A percentile compares a stretch with the other conserved stretches of the same genome.
Conservation (phyloP, 2,113 vertebrate species). For the Brienomyrus brachyistius region DNA sequence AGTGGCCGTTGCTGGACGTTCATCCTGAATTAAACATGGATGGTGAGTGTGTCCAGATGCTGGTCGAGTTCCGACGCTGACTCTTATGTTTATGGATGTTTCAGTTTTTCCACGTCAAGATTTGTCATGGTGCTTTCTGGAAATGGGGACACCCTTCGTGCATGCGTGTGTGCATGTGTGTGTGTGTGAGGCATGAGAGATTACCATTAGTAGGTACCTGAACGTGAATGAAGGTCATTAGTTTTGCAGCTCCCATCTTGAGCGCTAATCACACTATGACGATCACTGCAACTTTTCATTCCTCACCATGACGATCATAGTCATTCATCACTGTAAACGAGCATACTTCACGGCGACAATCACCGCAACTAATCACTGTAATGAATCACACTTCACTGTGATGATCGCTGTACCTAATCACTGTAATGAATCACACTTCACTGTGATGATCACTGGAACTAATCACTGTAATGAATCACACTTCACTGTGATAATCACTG, state of each 20-base stretch:
- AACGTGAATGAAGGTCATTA: neutral
- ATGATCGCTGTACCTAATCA: neutral
- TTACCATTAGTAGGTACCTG: neutral
- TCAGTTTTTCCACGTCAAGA: neutral
- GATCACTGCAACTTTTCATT: neutral
- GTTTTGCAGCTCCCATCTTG: neutral
- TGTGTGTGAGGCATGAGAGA: constrained; percentile 10
- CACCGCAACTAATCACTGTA: neutral
- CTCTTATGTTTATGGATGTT: neutral
- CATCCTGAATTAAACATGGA: neutral
- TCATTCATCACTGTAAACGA: neutral
- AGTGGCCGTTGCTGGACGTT: neutral
- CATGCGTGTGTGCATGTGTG: neutral
- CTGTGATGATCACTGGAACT: neutral
- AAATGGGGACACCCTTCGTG: neutral
- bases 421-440: neutral
- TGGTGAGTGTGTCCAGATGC: neutral
- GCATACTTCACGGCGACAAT: neutral
- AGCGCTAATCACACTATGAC: neutral
- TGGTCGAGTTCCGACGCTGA: neutral
- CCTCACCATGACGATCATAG: neutral
- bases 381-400: neutral
- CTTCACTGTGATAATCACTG: neutral
- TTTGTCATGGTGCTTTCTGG: neutral
- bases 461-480: neutral